Percentiles rank a stretch among this genome's conserved stretches.
phyloP scores from a whole-genome alignment of 2,888 invertebrate genomes.

The Sinopyrophorus schimmeli region DNA sequence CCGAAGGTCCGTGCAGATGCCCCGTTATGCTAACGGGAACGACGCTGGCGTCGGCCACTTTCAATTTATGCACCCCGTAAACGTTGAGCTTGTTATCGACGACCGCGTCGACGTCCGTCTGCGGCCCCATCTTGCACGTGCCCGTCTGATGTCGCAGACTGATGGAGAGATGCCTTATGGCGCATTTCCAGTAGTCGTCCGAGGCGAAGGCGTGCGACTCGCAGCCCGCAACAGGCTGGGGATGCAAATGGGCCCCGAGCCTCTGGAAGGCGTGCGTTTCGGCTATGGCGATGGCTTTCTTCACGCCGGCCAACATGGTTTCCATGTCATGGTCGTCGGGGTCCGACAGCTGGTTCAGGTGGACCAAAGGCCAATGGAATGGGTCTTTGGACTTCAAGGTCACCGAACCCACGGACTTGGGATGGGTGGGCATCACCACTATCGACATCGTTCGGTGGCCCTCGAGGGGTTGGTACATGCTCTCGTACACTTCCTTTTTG shows the following conservation, averaged over 20 bases:
- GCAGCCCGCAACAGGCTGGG: constrained; percentile 61
- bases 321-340: constrained; percentile 63
- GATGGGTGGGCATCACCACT: constrained; percentile 72
- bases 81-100: constrained; percentile 54
- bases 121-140: constrained; percentile 71
- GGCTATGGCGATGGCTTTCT: constrained; percentile 48
- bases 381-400: constrained; percentile 74
- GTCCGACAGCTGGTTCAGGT: constrained; percentile 78
- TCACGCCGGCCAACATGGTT: constrained; percentile 65
- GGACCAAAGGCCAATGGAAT: constrained; percentile 73
- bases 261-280: constrained; percentile 57
- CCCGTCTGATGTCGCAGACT: constrained; percentile 69
- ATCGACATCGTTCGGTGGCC: constrained; percentile 58
- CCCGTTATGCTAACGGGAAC: constrained; percentile 68
- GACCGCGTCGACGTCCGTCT: constrained; percentile 55
- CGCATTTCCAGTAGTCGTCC: constrained; percentile 71
- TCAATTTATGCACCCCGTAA: constrained; percentile 62
- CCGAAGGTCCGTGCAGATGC: constrained; percentile 68
- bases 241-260: constrained; percentile 63
- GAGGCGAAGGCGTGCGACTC: constrained; percentile 58
- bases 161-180: constrained; percentile 61
- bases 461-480: constrained; percentile 59
- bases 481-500: constrained; percentile 58
- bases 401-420: constrained; percentile 71
- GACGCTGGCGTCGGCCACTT: constrained; percentile 71